A percentile compares a stretch with the other conserved stretches of the same genome.
Evolutionary conservation across 2,888 invertebrate species (phyloP).

Genomic region (Pegoplata infirma): DNA sequence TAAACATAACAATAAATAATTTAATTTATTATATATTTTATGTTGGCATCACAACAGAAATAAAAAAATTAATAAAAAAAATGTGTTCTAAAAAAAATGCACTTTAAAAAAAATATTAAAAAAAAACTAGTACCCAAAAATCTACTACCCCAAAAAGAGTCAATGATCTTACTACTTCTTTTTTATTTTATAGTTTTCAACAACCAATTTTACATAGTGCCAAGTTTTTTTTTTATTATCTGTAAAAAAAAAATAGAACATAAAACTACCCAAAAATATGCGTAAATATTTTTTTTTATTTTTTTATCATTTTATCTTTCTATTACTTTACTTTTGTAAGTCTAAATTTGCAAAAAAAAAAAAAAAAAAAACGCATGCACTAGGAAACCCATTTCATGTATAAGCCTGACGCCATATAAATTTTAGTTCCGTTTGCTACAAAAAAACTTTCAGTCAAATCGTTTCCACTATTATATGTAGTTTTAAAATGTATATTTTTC

Average conservation of each 20-base stretch:
- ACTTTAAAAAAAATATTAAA: too few relatives aligned
- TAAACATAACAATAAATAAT: conserved; percentile 19
- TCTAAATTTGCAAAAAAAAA: neutral
- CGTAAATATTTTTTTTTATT: conserved; percentile 31
- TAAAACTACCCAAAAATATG: conserved; percentile 36
- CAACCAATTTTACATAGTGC: conserved; percentile 8
- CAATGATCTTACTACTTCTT: conserved; percentile 34
- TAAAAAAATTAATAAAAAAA: neutral
- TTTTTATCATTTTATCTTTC: neutral
- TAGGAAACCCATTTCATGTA: conserved; percentile 3
- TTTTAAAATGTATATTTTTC: conserved; percentile 25
- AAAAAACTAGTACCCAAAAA: conserved; percentile 18
- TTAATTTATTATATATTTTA: neutral
- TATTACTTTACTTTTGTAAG: conserved; percentile 18
- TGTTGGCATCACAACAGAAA: neutral
- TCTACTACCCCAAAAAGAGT: conserved; percentile 10
- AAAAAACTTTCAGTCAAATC: neutral
- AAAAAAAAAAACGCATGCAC: conserved; percentile 9
- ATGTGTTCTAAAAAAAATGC: neutral
- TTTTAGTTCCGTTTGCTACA: conserved; percentile 19
- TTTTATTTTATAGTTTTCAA: neutral
- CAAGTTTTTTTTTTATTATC: conserved; percentile 9
- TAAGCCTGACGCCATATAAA: conserved; percentile 52
- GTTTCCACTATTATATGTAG: conserved; percentile 5
- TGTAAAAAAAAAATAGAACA: conserved; percentile 15